phyloP scores from a whole-genome alignment of 2,888 invertebrate genomes.

The Agrypnus murinus region DNA sequence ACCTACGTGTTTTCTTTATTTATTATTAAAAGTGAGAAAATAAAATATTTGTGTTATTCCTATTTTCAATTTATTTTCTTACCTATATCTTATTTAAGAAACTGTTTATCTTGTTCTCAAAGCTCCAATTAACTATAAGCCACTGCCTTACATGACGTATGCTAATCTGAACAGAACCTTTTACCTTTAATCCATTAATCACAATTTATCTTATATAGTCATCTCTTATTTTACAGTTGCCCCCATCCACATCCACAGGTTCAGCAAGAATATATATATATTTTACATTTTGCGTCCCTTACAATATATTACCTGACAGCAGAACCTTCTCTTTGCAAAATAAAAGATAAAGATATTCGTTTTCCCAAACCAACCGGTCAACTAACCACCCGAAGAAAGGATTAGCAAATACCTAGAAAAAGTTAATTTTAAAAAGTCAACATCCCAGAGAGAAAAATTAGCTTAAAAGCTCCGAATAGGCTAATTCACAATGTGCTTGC shows the following conservation, averaged over 20 bases:
- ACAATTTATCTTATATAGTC: slow-evolving; percentile 33
- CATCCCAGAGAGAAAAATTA: slow-evolving; percentile 46
- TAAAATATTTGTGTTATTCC: no score
- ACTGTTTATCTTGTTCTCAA: slow-evolving; percentile 13
- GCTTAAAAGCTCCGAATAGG: slow-evolving; percentile 36
- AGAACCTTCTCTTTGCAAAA: no score
- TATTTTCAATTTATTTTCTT: no score
- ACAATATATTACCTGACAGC: background rate
- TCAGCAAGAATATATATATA: slow-evolving; percentile 8
- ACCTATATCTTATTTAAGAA: background rate
- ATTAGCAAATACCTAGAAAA: background rate
- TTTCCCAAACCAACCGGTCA: slow-evolving; percentile 8
- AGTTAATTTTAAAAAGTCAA: slow-evolving; percentile 45
- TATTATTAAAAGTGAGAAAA: no score
- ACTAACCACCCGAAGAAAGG: background rate
- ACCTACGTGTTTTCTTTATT: no score
- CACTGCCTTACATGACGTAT: slow-evolving; percentile 34
- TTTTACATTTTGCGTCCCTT: background rate
- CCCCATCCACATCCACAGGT: background rate
- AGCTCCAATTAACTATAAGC: slow-evolving; percentile 32
- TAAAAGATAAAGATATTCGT: slow-evolving; percentile 26
- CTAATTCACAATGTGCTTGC: slow-evolving; percentile 41
- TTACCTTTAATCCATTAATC: slow-evolving; percentile 32
- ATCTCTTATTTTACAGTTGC: slow-evolving; percentile 11
- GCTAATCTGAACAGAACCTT: slow-evolving; percentile 38